Percentiles rank a stretch among this genome's conserved stretches.
Evolutionary conservation across 2,888 invertebrate genomes (phyloP).

Genomic region (Spodoptera littoralis): DNA sequence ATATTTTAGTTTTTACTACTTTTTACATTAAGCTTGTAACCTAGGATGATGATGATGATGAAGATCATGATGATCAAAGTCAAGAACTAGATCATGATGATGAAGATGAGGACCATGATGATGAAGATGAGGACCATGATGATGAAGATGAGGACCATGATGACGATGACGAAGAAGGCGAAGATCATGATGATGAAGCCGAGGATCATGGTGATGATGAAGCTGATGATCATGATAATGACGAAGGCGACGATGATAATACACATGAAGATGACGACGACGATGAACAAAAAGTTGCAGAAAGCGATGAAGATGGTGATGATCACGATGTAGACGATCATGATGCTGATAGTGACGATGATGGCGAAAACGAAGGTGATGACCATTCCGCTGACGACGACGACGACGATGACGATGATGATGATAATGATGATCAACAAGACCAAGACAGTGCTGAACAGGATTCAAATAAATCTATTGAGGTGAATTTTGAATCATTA

Average conservation of each 20-base stretch:
- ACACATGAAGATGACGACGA: slow-evolving; percentile 61
- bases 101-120: slow-evolving; percentile 47
- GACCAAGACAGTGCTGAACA: slow-evolving; percentile 65
- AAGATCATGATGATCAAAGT: slow-evolving; percentile 56
- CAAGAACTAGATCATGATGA: slow-evolving; percentile 65
- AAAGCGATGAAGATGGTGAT: slow-evolving; percentile 58
- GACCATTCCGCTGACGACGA: slow-evolving; percentile 66
- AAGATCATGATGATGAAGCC: slow-evolving; percentile 62
- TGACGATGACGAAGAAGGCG: slow-evolving; percentile 50
- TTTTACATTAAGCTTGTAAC: slow-evolving; percentile 48
- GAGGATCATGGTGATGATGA: slow-evolving; percentile 62
- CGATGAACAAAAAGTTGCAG: slow-evolving; percentile 67
- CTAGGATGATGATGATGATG: slow-evolving; percentile 66
- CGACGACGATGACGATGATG: slow-evolving; percentile 53
- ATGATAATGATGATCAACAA: slow-evolving; percentile 54
- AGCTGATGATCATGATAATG: slow-evolving; percentile 58
- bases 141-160: slow-evolving; percentile 52
- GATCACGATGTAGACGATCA: slow-evolving; percentile 46
- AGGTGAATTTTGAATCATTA: slow-evolving; percentile 50
- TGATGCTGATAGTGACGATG: slow-evolving; percentile 53
- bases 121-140: slow-evolving; percentile 67
- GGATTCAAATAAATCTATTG: slow-evolving; percentile 60
- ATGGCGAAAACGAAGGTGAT: slow-evolving; percentile 61
- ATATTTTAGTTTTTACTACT: not conserved
- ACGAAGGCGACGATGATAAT: slow-evolving; percentile 69